Percentiles rank a stretch among this genome's conserved stretches.
Evolutionary conservation across 2,888 invertebrate species (phyloP).

Genomic region (Sussaba pulchella): DNA sequence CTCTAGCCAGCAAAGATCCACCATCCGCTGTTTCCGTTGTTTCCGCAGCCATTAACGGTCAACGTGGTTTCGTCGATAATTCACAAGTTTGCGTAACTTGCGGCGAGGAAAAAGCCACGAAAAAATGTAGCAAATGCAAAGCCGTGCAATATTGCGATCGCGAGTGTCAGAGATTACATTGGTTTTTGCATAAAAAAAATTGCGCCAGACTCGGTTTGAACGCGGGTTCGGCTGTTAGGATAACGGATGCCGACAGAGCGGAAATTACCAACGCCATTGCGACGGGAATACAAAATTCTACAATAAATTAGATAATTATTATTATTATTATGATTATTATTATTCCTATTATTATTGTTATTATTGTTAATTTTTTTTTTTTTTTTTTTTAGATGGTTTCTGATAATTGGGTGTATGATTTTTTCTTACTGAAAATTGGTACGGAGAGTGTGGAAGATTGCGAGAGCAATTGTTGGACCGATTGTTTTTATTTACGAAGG

Average conservation of each 20-base stretch:
- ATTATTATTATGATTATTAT: too few relatives aligned
- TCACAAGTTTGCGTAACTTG: constrained; percentile 93
- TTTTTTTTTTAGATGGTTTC: too few relatives aligned
- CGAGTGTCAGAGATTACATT: constrained; percentile 97
- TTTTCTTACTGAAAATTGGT: too few relatives aligned
- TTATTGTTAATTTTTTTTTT: too few relatives aligned
- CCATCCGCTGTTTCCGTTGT: constrained; percentile 90
- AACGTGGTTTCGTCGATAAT: constrained; percentile 90
- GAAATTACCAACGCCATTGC: constrained; percentile 77
- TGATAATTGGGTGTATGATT: too few relatives aligned
- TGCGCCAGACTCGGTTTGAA: constrained; percentile 87
- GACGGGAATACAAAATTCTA: constrained; percentile 77
- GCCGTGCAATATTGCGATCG: constrained; percentile 96
- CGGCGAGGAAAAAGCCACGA: constrained; percentile 94
- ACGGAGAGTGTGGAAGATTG: too few relatives aligned
- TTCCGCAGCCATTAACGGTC: constrained; percentile 94
- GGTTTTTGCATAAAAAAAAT: constrained; percentile 95
- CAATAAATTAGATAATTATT: constrained; percentile 75
- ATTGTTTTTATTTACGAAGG: too few relatives aligned
- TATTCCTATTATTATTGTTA: too few relatives aligned
- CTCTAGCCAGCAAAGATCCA: constrained; percentile 90
- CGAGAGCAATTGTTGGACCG: too few relatives aligned
- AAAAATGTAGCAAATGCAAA: constrained; percentile 98
- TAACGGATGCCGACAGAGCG: constrained; percentile 77
- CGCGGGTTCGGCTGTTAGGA: constrained; percentile 65